Evolutionary conservation across 2,113 vertebrate genomes (phyloP).

Genomic region (Rhadina sibilatrix): DNA sequence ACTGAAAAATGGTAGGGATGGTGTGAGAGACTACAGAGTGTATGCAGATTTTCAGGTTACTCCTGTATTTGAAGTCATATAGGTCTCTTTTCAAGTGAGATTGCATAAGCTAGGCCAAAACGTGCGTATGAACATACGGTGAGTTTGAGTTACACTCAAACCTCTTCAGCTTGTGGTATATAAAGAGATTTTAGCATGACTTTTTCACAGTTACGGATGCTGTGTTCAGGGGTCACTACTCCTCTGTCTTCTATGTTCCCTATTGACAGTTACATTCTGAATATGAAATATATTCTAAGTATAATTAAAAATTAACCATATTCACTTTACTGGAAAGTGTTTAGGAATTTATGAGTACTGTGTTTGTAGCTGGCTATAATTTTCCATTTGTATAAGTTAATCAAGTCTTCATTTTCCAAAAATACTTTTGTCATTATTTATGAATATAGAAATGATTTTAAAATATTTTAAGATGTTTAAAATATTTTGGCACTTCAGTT

Average conservation of each 20-base stretch:
- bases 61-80: neutral
- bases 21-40: neutral
- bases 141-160: neutral
- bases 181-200: neutral
- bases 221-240: neutral
- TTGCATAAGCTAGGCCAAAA: neutral
- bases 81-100: neutral
- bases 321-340: neutral
- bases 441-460: neutral
- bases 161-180: neutral
- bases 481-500: neutral
- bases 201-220: neutral
- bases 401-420: neutral
- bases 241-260: neutral
- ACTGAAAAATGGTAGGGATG: conserved; percentile 92
- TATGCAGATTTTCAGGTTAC: neutral
- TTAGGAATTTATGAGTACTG: neutral
- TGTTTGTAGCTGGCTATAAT: neutral
- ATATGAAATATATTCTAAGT: neutral
- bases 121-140: rapidly evolving
- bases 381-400: neutral
- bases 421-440: neutral
- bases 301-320: neutral
- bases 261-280: neutral
- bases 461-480: neutral